Percentiles rank a stretch among this genome's conserved stretches.
Conservation (phyloP, 2,113 vertebrate genomes). For the Lucifuga dentata region DNA sequence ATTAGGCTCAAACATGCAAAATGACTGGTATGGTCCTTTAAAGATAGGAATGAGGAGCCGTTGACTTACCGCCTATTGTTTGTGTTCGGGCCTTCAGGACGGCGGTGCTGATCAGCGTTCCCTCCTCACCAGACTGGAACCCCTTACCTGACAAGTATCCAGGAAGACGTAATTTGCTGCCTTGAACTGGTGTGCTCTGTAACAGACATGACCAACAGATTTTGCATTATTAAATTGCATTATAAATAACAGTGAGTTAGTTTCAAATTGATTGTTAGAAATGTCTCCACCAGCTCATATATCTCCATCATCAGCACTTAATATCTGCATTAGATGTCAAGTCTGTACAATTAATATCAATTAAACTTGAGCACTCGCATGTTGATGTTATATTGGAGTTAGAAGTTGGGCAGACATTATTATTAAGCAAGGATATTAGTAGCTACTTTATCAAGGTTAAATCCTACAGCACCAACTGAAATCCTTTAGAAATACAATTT, state of each 20-base stretch:
- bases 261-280: background rate
- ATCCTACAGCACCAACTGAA: conserved; percentile 69
- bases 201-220: too few species aligned
- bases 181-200: conserved; percentile 92
- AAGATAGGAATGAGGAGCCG: too few species aligned
- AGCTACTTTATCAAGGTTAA: conserved; percentile 8
- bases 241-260: conserved; percentile 7
- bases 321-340: conserved; percentile 14
- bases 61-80: conserved; percentile 84
- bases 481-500: conserved; percentile 28
- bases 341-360: background rate
- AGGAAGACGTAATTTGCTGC: conserved; percentile 95
- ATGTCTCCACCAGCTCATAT: background rate
- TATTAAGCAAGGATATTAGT: conserved; percentile 41
- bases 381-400: background rate
- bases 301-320: conserved; percentile 14
- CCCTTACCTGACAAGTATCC: conserved; percentile 97
- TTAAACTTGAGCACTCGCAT: conserved; percentile 6
- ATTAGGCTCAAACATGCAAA: too few species aligned
- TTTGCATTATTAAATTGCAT: background rate
- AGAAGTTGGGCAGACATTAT: conserved; percentile 25
- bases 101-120: conserved; percentile 89
- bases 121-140: conserved; percentile 94
- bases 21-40: too few species aligned
- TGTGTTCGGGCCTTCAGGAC: conserved; percentile 91